Percentiles rank a stretch among this genome's conserved stretches.
These are phyloP conservation scores for Microctenopoma steveboyesi DNA, from an alignment of 2,797 vertebrate genomes.

Conservation along the genomic window DNA sequence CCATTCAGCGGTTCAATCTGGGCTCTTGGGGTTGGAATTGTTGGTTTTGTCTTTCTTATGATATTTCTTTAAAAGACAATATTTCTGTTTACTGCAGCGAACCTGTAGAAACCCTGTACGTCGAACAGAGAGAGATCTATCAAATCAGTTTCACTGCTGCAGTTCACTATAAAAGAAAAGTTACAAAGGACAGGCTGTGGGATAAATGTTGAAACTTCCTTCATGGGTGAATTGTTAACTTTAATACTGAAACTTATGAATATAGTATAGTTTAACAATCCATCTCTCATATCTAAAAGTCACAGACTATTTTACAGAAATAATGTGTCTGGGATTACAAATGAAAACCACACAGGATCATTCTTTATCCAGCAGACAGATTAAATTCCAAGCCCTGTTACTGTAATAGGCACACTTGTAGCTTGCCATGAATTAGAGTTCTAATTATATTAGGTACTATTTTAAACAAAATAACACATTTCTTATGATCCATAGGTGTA, in stretches of 20 bases:
- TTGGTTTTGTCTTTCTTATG: not conserved
- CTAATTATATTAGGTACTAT: conserved; percentile 99
- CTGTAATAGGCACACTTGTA: conserved; percentile 98
- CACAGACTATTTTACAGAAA: conserved; percentile 93
- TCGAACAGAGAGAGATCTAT: conserved; percentile 48
- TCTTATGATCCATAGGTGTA: conserved; percentile 96
- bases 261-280: conserved; percentile 88
- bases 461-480: conserved; percentile 99
- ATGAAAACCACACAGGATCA: conserved; percentile 95
- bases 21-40: too few species aligned
- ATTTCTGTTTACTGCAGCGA: conserved; percentile 4
- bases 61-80: conserved; percentile 3
- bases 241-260: conserved; percentile 88
- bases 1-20: too few species aligned
- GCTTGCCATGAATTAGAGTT: conserved; percentile 98
- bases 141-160: conserved; percentile 32
- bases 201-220: conserved; percentile 73
- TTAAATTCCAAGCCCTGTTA: conserved; percentile 98
- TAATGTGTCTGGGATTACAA: conserved; percentile 95
- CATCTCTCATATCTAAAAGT: conserved; percentile 95
- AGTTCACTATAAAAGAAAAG: conserved; percentile 45
- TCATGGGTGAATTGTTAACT: conserved; percentile 82
- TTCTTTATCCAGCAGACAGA: conserved; percentile 94
- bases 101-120: not conserved
- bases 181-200: conserved; percentile 22